Evolutionary conservation across 2,113 vertebrate genomes (phyloP).

Genomic region (zebrafish (Danio rerio)): GRCz12tu NC_133182.1:53664001-53664500

Average conservation of each 20-base stretch:
- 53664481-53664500: constrained; percentile 51
- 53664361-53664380: constrained; percentile 66
- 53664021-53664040: too few relatives aligned
- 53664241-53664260: constrained; percentile 71
- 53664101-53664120: too few relatives aligned
- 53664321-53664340: background rate
- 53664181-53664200: constrained; percentile 71
- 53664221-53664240: constrained; percentile 71
- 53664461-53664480: constrained; percentile 68
- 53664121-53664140: too few relatives aligned
- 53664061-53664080: too few relatives aligned
- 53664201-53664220: constrained; percentile 74
- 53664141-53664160: background rate
- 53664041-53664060: too few relatives aligned
- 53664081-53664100: too few relatives aligned
- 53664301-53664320: background rate
- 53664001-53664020: too few relatives aligned
- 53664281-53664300: constrained; percentile 53
- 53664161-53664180: background rate
- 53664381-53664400: constrained; percentile 74
- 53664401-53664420: constrained; percentile 78
- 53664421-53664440: constrained; percentile 69
- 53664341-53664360: constrained; percentile 63
- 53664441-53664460: constrained; percentile 71
- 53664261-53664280: constrained; percentile 58